phyloP scores from a whole-genome alignment of 2,113 vertebrate genomes.

The Erythrocebus patas region DNA sequence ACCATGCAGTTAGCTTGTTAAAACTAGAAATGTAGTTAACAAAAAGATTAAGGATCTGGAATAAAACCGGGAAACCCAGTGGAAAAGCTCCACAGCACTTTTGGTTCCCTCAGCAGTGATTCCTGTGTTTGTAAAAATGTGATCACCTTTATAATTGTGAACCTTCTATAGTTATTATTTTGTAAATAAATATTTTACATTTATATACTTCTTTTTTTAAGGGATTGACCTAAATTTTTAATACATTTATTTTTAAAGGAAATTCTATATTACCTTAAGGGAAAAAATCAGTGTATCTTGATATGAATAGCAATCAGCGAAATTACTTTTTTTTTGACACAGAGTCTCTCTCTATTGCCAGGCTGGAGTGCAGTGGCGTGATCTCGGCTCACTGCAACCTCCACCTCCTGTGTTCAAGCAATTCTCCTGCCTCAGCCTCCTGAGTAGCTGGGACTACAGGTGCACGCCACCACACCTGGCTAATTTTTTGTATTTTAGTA shows the following conservation, averaged over 20 bases:
- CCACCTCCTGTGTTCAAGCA: no score
- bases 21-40: not conserved
- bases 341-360: no score
- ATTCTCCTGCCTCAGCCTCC: no score
- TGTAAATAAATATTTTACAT: not conserved
- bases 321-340: not conserved
- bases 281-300: not conserved
- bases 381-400: no score
- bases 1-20: not conserved
- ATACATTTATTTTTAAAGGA: not conserved
- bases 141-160: not conserved
- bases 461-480: no score
- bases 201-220: not conserved
- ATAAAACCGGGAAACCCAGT: not conserved
- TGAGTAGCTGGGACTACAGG: no score
- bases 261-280: not conserved
- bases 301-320: not conserved
- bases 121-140: not conserved
- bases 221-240: not conserved
- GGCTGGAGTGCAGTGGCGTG: no score
- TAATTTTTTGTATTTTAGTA: no score
- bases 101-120: not conserved
- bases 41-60: not conserved
- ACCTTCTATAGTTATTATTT: not conserved
- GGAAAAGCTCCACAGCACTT: not conserved